phyloP scores from a whole-genome alignment of 2,113 vertebrate species.

The Strigops habroptila region DNA sequence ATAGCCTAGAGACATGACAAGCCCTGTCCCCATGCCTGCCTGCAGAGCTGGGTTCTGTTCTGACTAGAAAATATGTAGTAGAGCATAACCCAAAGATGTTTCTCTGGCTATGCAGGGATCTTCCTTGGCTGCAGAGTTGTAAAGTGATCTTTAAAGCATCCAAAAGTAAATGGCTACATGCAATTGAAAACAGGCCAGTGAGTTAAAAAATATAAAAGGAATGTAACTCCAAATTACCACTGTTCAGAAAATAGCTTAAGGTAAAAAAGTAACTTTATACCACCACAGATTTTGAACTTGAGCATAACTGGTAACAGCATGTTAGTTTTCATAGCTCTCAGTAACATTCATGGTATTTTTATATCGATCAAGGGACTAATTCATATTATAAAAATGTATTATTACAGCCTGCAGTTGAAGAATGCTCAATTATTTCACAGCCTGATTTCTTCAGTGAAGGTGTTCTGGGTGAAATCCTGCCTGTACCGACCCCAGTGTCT shows the following conservation, averaged over 20 bases:
- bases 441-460: not conserved
- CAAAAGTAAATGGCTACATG: not conserved
- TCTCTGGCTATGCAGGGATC: not conserved
- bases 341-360: not conserved
- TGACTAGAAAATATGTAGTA: not conserved
- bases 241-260: not conserved
- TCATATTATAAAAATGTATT: not conserved
- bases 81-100: not conserved
- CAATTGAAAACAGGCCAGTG: not conserved
- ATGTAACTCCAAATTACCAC: not conserved
- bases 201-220: not conserved
- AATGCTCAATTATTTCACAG: not conserved
- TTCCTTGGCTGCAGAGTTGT: not conserved
- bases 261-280: not conserved
- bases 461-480: not conserved
- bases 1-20: rapidly evolving
- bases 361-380: not conserved
- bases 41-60: not conserved
- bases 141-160: not conserved
- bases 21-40: not conserved
- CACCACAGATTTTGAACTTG: not conserved
- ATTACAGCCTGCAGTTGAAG: not conserved
- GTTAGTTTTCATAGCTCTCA: not conserved
- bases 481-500: not conserved
- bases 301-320: not conserved